phyloP scores from a whole-genome alignment of 1,140 invertebrate genomes.

The Drosophila paulistorum region DNA sequence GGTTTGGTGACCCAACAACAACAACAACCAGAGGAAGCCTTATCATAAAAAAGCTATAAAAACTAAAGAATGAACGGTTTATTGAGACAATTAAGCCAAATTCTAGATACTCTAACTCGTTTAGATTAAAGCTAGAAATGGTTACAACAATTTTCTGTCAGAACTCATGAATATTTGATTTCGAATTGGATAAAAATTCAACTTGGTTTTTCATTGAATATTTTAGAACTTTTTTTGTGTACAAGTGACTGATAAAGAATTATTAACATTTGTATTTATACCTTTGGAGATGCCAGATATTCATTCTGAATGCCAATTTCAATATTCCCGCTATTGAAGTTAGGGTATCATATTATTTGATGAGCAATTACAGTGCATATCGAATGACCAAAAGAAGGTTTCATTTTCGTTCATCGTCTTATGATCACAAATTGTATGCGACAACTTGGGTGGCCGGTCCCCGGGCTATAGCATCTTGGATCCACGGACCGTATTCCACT shows the following conservation, averaged over 20 bases:
- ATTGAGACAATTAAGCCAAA: not conserved
- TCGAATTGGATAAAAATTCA: too few species aligned
- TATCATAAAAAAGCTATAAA: conserved; percentile 40
- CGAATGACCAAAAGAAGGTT: conserved; percentile 22
- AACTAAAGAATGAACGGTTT: conserved; percentile 18
- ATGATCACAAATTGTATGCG: conserved; percentile 30
- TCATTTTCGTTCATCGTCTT: conserved; percentile 15
- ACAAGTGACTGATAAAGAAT: too few species aligned
- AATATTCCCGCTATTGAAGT: not conserved
- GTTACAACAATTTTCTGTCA: too few species aligned
- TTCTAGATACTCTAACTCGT: not conserved
- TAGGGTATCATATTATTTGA: not conserved
- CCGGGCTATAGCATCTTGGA: not conserved
- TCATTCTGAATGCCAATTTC: not conserved
- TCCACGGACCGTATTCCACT: not conserved
- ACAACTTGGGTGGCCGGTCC: conserved; percentile 33
- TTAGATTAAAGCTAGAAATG: too few species aligned
- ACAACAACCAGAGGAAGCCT: conserved; percentile 1
- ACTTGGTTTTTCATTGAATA: too few species aligned
- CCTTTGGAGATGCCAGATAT: too few species aligned
- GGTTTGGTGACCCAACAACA: not conserved
- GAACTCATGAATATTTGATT: too few species aligned
- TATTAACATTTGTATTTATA: too few species aligned
- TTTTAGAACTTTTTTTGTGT: too few species aligned
- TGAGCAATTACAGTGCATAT: conserved; percentile 22